phyloP scores from a whole-genome alignment of 2,113 vertebrate genomes.

The Hymenochirus boettgeri region DNA sequence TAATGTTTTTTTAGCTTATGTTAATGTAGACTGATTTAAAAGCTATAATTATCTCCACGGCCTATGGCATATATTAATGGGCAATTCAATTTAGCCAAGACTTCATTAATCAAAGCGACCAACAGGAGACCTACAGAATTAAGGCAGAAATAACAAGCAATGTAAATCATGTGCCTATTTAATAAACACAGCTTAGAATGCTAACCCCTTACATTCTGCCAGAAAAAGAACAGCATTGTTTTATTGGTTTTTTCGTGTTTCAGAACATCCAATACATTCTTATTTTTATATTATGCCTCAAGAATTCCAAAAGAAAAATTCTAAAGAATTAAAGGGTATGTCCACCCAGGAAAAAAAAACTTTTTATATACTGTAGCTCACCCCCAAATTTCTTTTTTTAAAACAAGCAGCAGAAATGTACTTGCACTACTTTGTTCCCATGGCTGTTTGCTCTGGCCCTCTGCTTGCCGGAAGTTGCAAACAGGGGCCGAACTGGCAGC shows the following conservation, averaged over 20 bases:
- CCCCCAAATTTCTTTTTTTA: too few relatives aligned
- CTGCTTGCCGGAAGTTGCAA: too few relatives aligned
- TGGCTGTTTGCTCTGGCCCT: too few relatives aligned
- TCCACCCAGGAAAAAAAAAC: too few relatives aligned
- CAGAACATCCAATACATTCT: background rate
- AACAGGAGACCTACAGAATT: slow-evolving; percentile 47
- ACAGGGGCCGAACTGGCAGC: too few relatives aligned
- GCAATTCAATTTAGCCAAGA: slow-evolving; percentile 56
- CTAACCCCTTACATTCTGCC: slow-evolving; percentile 43
- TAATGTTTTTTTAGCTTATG: slow-evolving; percentile 56
- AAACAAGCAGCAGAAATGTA: too few relatives aligned
- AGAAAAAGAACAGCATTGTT: slow-evolving; percentile 30
- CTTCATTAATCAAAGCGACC: slow-evolving; percentile 60
- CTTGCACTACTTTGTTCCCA: too few relatives aligned
- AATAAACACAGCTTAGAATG: slow-evolving; percentile 42
- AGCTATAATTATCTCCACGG: slow-evolving; percentile 57
- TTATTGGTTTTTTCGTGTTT: background rate
- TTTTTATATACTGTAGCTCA: too few relatives aligned
- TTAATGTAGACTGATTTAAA: slow-evolving; percentile 60
- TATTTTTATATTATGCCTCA: background rate
- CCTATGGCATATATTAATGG: slow-evolving; percentile 58
- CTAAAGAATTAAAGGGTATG: too few relatives aligned
- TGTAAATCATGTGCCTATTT: slow-evolving; percentile 32
- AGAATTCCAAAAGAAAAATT: too few relatives aligned
- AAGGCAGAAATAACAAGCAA: slow-evolving; percentile 41